phyloP scores from a whole-genome alignment of 2,113 vertebrate genomes.

The Phasianus colchicus region DNA sequence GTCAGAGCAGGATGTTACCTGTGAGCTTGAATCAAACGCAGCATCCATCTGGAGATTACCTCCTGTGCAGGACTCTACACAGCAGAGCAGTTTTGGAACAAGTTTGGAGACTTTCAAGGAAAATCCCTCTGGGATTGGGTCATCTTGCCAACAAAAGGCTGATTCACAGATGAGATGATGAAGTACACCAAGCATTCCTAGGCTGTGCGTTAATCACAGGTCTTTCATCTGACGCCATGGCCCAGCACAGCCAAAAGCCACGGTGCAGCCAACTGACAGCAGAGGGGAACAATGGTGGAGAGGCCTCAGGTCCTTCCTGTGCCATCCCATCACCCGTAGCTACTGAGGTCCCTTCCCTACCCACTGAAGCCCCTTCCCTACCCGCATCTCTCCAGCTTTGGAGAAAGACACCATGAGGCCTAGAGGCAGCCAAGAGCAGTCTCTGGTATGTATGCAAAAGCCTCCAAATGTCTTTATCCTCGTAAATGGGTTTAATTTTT shows the following conservation, averaged over 20 bases:
- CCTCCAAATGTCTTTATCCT: neutral
- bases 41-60: neutral
- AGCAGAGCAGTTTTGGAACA: neutral
- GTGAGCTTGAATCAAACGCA: neutral
- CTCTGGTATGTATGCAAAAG: neutral
- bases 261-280: accelerated
- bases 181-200: neutral
- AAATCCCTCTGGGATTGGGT: neutral
- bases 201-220: neutral
- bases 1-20: neutral
- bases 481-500: neutral
- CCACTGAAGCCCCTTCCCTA: neutral
- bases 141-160: neutral
- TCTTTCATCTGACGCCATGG: neutral
- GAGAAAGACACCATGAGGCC: neutral
- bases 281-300: neutral
- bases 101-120: neutral
- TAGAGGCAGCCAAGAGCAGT: neutral
- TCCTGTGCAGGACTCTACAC: neutral
- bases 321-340: too few relatives aligned
- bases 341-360: neutral
- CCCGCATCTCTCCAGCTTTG: neutral
- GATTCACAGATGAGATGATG: neutral
- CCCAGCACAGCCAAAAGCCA: accelerated
- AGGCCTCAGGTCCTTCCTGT: neutral